Conservation (phyloP, 1,140 invertebrate genomes). For the Belonocnema kinseyi region DNA sequence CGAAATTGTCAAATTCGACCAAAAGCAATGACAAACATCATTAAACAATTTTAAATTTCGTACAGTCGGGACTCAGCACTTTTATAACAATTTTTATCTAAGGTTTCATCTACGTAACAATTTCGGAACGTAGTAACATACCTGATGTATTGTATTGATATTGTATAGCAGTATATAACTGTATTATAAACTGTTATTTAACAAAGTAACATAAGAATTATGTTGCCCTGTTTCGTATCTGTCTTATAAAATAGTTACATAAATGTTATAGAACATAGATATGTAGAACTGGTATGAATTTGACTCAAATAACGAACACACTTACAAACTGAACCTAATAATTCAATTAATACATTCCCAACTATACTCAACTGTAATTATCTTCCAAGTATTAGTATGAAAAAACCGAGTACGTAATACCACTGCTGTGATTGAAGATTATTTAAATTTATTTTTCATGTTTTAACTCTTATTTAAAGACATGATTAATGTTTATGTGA, state of each 20-base stretch:
- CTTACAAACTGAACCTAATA: not conserved
- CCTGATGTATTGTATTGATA: conserved; percentile 1
- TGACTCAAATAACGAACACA: conserved; percentile 12
- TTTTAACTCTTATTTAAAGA: not conserved
- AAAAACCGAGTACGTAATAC: conserved; percentile 21
- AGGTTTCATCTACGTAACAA: not conserved
- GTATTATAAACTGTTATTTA: not conserved
- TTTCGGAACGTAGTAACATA: conserved; percentile 14
- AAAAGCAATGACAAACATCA: not conserved
- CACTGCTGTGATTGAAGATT: conserved; percentile 22
- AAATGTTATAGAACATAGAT: conserved; percentile 4
- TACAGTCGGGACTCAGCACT: not conserved
- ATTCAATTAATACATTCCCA: conserved; percentile 23
- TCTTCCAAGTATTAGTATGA: not conserved
- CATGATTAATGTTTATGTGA: conserved; percentile 2
- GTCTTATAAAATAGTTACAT: not conserved
- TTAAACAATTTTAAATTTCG: not conserved
- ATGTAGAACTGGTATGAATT: conserved; percentile 14
- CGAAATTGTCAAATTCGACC: not conserved
- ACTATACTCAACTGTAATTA: conserved; percentile 16
- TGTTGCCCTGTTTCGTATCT: not conserved
- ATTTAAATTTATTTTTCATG: not conserved
- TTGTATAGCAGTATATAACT: conserved; percentile 25
- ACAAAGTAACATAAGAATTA: too few species aligned
- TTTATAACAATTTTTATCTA: conserved; percentile 9